Percentiles rank a stretch among this genome's conserved stretches.
Conservation (phyloP, 2,888 invertebrate species). For the Brenthis ino region DNA sequence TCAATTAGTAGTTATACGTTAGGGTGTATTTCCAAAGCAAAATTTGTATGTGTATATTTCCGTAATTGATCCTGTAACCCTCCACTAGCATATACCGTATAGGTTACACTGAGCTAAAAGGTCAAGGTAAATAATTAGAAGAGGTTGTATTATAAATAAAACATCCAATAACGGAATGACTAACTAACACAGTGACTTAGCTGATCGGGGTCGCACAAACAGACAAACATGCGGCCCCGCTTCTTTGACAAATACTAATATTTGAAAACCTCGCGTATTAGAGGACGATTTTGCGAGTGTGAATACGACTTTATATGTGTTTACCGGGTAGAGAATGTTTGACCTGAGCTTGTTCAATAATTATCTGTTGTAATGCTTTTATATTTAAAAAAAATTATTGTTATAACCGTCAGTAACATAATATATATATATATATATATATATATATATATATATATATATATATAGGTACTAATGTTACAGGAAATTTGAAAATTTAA, state of each 20-base stretch:
- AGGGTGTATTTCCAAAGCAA: no score
- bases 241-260: constrained; percentile 81
- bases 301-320: constrained; percentile 34
- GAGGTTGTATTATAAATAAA: constrained; percentile 11
- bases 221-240: constrained; percentile 57
- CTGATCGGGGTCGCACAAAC: constrained; percentile 56
- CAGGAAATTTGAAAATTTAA: no score
- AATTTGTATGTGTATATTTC: no score
- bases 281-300: constrained; percentile 53
- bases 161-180: constrained; percentile 23
- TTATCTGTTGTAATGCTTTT: constrained; percentile 11
- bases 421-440: no score
- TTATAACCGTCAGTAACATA: neutral
- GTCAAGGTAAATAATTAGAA: constrained; percentile 16
- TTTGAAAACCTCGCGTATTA: constrained; percentile 73
- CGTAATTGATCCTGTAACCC: no score
- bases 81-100: neutral
- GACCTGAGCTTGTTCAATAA: constrained; percentile 13
- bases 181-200: constrained; percentile 43
- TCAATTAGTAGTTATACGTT: no score
- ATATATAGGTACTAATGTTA: no score
- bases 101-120: neutral
- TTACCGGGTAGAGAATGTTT: constrained; percentile 24
- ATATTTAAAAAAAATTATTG: neutral
- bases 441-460: no score